Evolutionary conservation across 2,888 invertebrate genomes (phyloP).

Genomic region (Aplocera efformata): DNA sequence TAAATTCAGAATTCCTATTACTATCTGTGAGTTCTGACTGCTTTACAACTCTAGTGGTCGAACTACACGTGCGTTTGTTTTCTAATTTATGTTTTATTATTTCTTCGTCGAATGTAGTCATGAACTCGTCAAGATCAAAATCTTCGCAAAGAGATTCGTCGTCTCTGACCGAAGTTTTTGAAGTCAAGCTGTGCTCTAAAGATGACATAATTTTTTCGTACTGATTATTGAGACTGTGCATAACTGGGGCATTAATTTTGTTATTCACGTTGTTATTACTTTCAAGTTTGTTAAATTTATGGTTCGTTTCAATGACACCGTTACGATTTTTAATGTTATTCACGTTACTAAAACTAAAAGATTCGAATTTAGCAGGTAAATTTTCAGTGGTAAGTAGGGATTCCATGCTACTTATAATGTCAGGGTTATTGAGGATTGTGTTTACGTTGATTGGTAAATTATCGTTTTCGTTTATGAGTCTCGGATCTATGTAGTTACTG

Average conservation of each 20-base stretch:
- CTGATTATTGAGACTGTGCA: constrained; percentile 69
- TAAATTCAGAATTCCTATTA: constrained; percentile 53
- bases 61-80: constrained; percentile 70
- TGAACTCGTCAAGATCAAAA: constrained; percentile 83
- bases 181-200: constrained; percentile 71
- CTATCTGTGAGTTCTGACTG: constrained; percentile 58
- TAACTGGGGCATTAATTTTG: constrained; percentile 48
- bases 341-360: constrained; percentile 55
- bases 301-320: constrained; percentile 41
- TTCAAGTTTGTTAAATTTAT: constrained; percentile 42
- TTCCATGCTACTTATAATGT: constrained; percentile 76
- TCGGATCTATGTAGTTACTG: constrained; percentile 79
- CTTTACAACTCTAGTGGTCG: constrained; percentile 70
- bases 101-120: constrained; percentile 85
- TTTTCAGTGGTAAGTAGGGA: constrained; percentile 74
- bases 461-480: constrained; percentile 85
- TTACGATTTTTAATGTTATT: constrained; percentile 51
- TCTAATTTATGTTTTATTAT: constrained; percentile 65
- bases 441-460: constrained; percentile 82
- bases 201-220: constrained; percentile 78
- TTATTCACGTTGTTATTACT: constrained; percentile 47
- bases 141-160: constrained; percentile 81
- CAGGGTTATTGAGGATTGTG: constrained; percentile 73
- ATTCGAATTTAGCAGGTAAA: constrained; percentile 71
- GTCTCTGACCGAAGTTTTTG: constrained; percentile 69